Percentiles rank a stretch among this genome's conserved stretches.
phyloP scores from a whole-genome alignment of 2,113 vertebrate species.

The Zootoca vivipara region DNA sequence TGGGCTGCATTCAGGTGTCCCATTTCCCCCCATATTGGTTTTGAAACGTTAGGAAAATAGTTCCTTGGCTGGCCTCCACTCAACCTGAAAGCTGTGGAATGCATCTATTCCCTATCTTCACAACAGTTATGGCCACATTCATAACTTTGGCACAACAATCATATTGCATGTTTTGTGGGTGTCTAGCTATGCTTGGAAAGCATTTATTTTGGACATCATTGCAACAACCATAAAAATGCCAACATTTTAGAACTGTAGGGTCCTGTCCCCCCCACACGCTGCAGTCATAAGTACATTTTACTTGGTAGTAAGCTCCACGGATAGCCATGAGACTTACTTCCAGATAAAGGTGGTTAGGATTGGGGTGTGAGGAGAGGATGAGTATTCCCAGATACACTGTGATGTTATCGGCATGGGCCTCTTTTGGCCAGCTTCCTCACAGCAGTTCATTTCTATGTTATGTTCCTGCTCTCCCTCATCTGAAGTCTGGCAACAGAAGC shows the following conservation, averaged over 20 bases:
- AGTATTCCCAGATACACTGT: constrained; percentile 17
- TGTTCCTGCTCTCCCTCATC: constrained; percentile 8
- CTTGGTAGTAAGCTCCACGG: background rate
- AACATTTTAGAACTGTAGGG: background rate
- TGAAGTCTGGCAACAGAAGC: constrained; percentile 25
- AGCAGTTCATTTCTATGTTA: background rate
- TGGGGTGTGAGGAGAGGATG: constrained; percentile 18
- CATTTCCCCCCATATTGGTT: background rate
- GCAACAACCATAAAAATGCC: background rate
- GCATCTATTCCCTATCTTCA: background rate
- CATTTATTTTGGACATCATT: background rate
- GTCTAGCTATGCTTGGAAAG: background rate
- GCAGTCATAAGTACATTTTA: background rate
- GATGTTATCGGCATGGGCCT: constrained; percentile 22
- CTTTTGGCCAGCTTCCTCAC: constrained; percentile 15
- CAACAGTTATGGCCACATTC: background rate
- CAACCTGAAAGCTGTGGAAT: background rate
- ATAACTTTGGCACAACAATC: background rate
- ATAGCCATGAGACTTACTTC: background rate
- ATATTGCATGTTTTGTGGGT: background rate
- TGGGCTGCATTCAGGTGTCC: constrained; percentile 7
- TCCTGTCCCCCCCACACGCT: background rate
- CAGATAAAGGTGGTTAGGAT: constrained; percentile 3
- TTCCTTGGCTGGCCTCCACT: background rate
- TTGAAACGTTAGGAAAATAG: background rate